phyloP scores from a whole-genome alignment of 2,888 invertebrate species.

The Diloba caeruleocephala region DNA sequence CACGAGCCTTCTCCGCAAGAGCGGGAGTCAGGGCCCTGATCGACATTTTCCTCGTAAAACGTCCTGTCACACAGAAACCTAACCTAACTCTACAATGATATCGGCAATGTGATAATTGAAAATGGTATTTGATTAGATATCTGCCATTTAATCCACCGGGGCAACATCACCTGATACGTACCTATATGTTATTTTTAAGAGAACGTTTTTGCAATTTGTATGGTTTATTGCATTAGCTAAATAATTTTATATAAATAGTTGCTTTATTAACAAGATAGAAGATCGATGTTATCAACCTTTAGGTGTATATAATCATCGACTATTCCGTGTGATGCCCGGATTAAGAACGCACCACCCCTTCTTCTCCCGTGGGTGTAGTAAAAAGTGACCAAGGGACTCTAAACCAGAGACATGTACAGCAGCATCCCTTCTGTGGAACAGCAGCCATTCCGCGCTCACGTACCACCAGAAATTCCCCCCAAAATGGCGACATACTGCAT shows the following conservation, averaged over 20 bases:
- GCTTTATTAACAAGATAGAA: too few species aligned
- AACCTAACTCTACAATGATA: constrained; percentile 38
- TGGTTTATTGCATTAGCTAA: background rate
- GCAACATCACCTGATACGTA: constrained; percentile 17
- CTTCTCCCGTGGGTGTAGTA: too few species aligned
- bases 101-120: constrained; percentile 35
- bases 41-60: constrained; percentile 61
- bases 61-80: constrained; percentile 25
- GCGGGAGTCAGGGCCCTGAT: constrained; percentile 67
- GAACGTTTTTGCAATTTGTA: constrained; percentile 8
- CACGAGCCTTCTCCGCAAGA: constrained; percentile 78
- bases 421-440: too few species aligned
- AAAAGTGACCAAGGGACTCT: too few species aligned
- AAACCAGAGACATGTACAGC: too few species aligned
- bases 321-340: background rate
- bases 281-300: constrained; percentile 14
- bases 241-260: too few species aligned
- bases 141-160: constrained; percentile 41
- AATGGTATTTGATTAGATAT: constrained; percentile 56
- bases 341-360: too few species aligned
- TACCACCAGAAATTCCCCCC: too few species aligned
- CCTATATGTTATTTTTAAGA: constrained; percentile 20
- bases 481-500: too few species aligned
- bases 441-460: too few species aligned
- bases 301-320: constrained; percentile 14